Conservation (phyloP, 1,140 invertebrate species). For the Ylistrum balloti region DNA sequence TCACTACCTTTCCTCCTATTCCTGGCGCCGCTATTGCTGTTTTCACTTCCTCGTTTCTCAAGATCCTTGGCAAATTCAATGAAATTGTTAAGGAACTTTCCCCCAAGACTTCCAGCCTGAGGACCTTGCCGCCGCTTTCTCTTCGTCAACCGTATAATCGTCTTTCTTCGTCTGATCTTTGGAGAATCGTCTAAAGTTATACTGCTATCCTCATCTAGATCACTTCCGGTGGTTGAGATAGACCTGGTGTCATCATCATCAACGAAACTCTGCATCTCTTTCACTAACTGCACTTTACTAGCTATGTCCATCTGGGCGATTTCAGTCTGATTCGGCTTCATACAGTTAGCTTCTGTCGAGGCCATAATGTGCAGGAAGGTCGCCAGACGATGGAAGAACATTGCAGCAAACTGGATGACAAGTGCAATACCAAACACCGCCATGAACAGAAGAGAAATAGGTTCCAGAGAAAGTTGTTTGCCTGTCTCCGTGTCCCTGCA, state of each 20-base stretch:
- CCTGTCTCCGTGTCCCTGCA: conserved; percentile 66
- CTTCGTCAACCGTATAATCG: conserved; percentile 69
- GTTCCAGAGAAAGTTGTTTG: conserved; percentile 86
- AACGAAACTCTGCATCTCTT: conserved; percentile 74
- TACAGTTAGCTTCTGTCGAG: conserved; percentile 90
- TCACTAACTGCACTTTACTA: conserved; percentile 72
- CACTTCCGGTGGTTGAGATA: conserved; percentile 68
- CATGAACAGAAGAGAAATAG: conserved; percentile 98
- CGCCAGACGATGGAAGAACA: conserved; percentile 99
- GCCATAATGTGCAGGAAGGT: conserved; percentile 98
- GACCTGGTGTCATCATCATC: conserved; percentile 77
- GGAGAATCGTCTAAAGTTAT: conserved; percentile 74
- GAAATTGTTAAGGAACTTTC: conserved; percentile 75
- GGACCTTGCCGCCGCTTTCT: conserved; percentile 61
- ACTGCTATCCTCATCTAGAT: conserved; percentile 72
- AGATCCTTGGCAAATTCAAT: conserved; percentile 77
- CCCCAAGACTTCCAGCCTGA: conserved; percentile 67
- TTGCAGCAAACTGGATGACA: conserved; percentile 97
- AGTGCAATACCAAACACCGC: conserved; percentile 98
- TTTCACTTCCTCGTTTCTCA: conserved; percentile 64
- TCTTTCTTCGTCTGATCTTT: conserved; percentile 70
- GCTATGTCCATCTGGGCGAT: conserved; percentile 74
- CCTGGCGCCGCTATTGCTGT: conserved; percentile 48
- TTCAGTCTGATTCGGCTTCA: conserved; percentile 76
- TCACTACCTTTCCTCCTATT: conserved; percentile 61